phyloP scores from a whole-genome alignment of 2,888 invertebrate genomes.

The Steinernema hermaphroditum region DNA sequence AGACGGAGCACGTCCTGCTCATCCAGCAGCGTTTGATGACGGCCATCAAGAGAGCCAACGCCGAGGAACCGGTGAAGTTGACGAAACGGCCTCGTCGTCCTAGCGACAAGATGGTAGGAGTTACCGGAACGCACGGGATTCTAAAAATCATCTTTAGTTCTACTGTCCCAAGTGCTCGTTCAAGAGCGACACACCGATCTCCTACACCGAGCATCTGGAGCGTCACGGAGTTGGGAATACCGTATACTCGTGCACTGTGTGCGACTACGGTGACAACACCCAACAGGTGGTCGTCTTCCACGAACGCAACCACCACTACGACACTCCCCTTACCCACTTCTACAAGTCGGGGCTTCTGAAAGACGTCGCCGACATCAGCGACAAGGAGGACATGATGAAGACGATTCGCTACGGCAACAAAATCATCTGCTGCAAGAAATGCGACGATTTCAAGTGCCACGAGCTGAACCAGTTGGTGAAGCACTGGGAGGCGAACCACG shows the following conservation, averaged over 20 bases:
- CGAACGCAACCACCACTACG: constrained; percentile 53
- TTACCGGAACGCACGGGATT: background rate
- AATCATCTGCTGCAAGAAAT: constrained; percentile 27
- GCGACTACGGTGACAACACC: constrained; percentile 52
- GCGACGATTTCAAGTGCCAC: constrained; percentile 34
- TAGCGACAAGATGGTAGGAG: constrained; percentile 12
- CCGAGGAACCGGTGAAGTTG: constrained; percentile 39
- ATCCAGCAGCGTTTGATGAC: constrained; percentile 49
- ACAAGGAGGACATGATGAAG: background rate
- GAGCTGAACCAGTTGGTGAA: constrained; percentile 30
- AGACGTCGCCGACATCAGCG: background rate
- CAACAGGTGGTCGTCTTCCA: constrained; percentile 49
- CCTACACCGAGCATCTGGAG: constrained; percentile 49
- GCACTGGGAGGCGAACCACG: constrained; percentile 33
- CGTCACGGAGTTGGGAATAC: constrained; percentile 41
- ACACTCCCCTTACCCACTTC: constrained; percentile 36
- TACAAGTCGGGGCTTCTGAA: constrained; percentile 7
- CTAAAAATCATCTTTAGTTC: background rate
- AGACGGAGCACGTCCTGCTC: constrained; percentile 47
- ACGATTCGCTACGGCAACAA: constrained; percentile 15
- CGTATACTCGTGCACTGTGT: constrained; percentile 38
- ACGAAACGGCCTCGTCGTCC: constrained; percentile 1
- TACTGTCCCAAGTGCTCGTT: constrained; percentile 46
- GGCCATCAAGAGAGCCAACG: constrained; percentile 47
- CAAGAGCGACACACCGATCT: constrained; percentile 44